These are phyloP conservation scores for Lycaena phlaeas DNA, from an alignment of 2,888 invertebrate species.

Conservation along the genomic window DNA sequence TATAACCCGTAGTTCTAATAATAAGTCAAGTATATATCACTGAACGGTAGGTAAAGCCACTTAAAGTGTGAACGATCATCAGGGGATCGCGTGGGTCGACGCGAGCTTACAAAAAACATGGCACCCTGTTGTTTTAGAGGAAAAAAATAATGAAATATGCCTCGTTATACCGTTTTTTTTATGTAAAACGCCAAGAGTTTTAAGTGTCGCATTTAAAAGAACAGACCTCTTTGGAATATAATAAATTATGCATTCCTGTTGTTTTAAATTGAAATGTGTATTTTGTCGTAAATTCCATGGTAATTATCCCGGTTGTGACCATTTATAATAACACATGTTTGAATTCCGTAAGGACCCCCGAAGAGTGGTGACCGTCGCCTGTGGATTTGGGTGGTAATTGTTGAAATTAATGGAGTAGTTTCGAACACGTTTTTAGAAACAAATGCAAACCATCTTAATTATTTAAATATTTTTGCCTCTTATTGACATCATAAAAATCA, in stretches of 20 bases:
- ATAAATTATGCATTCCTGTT: conserved; percentile 28
- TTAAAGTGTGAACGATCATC: conserved; percentile 66
- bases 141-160: conserved; percentile 67
- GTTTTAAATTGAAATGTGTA: conserved; percentile 23
- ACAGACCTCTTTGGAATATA: conserved; percentile 38
- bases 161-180: conserved; percentile 54
- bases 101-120: conserved; percentile 55
- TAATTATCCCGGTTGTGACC: conserved; percentile 2
- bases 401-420: background rate
- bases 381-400: background rate
- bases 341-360: background rate
- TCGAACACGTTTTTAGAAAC: background rate
- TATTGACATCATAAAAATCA: too few relatives aligned
- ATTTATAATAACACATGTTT: background rate
- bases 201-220: conserved; percentile 51
- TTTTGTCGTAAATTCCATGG: conserved; percentile 15
- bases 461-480: too few relatives aligned
- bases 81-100: conserved; percentile 50
- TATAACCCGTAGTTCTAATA: conserved; percentile 33
- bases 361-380: background rate
- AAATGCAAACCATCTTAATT: too few relatives aligned
- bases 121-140: conserved; percentile 67
- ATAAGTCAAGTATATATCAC: conserved; percentile 51
- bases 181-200: conserved; percentile 52
- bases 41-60: conserved; percentile 46